Percentiles rank a stretch among this genome's conserved stretches.
Evolutionary conservation across 1,140 invertebrate genomes (phyloP).

Genomic region (Polyergus mexicanus): DNA sequence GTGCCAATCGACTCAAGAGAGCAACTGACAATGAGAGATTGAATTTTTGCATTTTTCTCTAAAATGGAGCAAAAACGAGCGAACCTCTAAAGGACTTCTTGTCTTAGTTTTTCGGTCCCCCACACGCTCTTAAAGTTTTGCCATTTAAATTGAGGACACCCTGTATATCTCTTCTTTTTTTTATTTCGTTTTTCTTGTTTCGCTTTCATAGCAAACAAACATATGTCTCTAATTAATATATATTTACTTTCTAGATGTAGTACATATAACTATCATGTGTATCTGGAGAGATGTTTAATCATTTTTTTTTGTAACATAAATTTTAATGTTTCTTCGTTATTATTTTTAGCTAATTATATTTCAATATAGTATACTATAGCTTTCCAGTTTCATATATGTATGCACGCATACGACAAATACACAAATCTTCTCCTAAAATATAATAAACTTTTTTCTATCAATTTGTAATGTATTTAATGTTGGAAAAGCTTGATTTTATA

Average conservation of each 20-base stretch:
- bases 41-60: too few relatives aligned
- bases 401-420: too few relatives aligned
- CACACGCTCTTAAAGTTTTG: too few relatives aligned
- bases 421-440: background rate
- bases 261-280: background rate
- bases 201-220: background rate
- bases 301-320: background rate
- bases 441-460: background rate
- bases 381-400: background rate
- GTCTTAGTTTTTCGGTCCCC: too few relatives aligned
- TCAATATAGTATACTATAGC: background rate
- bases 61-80: too few relatives aligned
- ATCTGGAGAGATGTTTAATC: background rate
- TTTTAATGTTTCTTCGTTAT: background rate
- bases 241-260: constrained; percentile 52
- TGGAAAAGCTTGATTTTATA: too few relatives aligned
- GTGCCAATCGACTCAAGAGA: too few relatives aligned
- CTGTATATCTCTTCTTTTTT: background rate
- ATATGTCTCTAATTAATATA: constrained; percentile 22
- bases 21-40: too few relatives aligned
- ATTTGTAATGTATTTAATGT: too few relatives aligned
- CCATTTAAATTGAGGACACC: too few relatives aligned
- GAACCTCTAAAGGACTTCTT: too few relatives aligned
- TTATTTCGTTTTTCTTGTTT: constrained; percentile 7
- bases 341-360: constrained; percentile 13